Base-by-base conservation (phyloP, 2,888 invertebrate species). In the Cataglyphis altisquamis region DNA sequence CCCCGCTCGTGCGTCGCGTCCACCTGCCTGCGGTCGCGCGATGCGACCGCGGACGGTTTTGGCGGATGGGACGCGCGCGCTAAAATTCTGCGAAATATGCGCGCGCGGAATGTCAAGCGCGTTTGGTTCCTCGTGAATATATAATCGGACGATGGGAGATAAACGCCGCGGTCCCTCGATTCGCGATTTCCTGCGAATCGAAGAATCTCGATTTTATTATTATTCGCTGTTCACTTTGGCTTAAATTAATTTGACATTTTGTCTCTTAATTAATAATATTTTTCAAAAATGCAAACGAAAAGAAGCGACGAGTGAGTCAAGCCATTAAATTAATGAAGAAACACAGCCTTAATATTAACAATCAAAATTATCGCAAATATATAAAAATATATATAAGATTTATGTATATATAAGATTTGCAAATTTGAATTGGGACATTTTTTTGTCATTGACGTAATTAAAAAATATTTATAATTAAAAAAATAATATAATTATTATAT, bases 21-120 rank as follows among this genome's bases (percentile, higher is more conserved):
- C 25, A 1, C 25, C 25, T 32, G 32, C 32, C 32, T 80, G 60
- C 84, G 81, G 32, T 82, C 73, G 75, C 78, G 75, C 78, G 12
- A 68, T 68, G 67, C 75, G 21, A 32, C 67, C 67, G 15, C 48
- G 48, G 10, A 39, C 12, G 12, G 39, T 78, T 78, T 62, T 62
- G 60, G 15, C 63, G 52, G 25, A 52, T 36, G 48, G 57, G 57
- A 25, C 29, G 21, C 12, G 55, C 41, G 21, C 15, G 9, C 4
- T 21, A 29, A 41, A 67, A 57, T 29, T 29, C 10, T n/a, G 29
- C 68, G 3, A 48, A 18, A 48, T 48, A 12, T 29, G 21, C 12
- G 55, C 41, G 21, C 15, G 9, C 4, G n/a, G 0, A 41, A 15
- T n/a, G n/a, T 8, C 18, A 15, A 15, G 0, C 45, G 3, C 15